A percentile compares a stretch with the other conserved stretches of the same genome.
phyloP scores from a whole-genome alignment of 2,113 vertebrate species.

The Oriolus oriolus region DNA sequence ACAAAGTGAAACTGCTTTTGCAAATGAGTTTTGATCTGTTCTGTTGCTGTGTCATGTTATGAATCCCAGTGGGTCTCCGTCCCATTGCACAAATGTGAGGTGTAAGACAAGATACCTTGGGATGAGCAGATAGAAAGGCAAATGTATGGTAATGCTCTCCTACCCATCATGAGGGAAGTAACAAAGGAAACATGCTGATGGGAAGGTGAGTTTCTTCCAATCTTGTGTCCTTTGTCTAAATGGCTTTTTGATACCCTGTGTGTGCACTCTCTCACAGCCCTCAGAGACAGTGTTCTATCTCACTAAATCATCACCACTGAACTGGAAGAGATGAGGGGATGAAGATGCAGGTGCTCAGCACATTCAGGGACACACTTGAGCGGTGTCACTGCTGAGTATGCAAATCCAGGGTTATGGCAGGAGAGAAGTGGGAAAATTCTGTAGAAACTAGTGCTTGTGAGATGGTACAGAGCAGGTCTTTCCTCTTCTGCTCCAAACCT shows the following conservation, averaged over 20 bases:
- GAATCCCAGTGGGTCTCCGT: neutral
- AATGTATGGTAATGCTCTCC: neutral
- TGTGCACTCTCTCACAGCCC: neutral
- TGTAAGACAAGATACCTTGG: neutral
- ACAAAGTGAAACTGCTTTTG: neutral
- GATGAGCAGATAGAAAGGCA: neutral
- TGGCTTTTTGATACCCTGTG: neutral
- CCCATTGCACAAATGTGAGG: neutral
- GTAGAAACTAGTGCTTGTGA: neutral
- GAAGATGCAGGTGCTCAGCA: neutral
- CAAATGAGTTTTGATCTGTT: neutral
- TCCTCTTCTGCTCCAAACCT: neutral
- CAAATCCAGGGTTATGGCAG: neutral
- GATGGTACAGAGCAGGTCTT: neutral
- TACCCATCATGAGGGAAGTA: neutral
- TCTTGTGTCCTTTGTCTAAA: neutral
- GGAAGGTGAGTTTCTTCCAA: neutral
- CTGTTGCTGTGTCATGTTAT: neutral
- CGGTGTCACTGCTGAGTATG: neutral
- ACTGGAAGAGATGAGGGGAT: neutral
- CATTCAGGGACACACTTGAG: neutral
- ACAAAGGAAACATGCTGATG: neutral
- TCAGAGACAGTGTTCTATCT: neutral
- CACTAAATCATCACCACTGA: neutral
- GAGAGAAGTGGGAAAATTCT: neutral